These are phyloP conservation scores for Notodromas monacha DNA, from an alignment of 2,888 invertebrate species.

Conservation along the genomic window DNA sequence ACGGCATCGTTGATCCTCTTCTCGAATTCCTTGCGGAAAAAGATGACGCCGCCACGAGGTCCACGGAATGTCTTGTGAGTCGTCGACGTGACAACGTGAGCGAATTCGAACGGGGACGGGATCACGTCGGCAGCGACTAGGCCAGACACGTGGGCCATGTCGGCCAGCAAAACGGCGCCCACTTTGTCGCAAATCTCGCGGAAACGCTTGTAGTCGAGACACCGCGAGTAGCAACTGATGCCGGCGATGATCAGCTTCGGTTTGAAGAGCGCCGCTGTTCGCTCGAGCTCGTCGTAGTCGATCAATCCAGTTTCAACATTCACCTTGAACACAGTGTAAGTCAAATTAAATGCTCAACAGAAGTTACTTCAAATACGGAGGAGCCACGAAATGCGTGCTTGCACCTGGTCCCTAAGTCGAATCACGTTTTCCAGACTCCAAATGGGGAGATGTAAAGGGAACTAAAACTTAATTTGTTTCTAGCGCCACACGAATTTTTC, in stretches of 20 bases:
- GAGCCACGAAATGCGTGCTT: too few species aligned
- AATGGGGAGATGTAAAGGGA: too few species aligned
- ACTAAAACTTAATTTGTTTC: too few species aligned
- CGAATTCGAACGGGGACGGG: conserved; percentile 58
- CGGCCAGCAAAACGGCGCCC: conserved; percentile 57
- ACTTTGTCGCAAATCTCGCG: conserved; percentile 42
- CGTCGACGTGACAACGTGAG: conserved; percentile 72
- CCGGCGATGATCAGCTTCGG: conserved; percentile 72
- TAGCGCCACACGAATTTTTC: too few species aligned
- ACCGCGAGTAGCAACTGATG: conserved; percentile 66
- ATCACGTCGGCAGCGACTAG: conserved; percentile 59
- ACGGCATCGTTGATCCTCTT: conserved; percentile 56
- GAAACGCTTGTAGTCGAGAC: conserved; percentile 65
- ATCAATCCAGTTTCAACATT: conserved; percentile 49
- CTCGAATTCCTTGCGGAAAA: conserved; percentile 69
- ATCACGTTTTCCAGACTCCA: too few species aligned
- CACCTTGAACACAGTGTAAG: too few species aligned
- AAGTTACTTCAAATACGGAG: too few species aligned
- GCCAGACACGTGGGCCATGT: conserved; percentile 87
- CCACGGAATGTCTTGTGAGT: conserved; percentile 66
- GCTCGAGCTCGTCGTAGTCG: conserved; percentile 58
- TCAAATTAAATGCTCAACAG: too few species aligned
- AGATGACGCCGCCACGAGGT: conserved; percentile 54
- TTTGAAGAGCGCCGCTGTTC: conserved; percentile 50
- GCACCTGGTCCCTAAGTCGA: too few species aligned